Percentiles rank a stretch among this genome's conserved stretches.
phyloP scores from a whole-genome alignment of 2,113 vertebrate species.

The Rousettus leschenaultii region DNA sequence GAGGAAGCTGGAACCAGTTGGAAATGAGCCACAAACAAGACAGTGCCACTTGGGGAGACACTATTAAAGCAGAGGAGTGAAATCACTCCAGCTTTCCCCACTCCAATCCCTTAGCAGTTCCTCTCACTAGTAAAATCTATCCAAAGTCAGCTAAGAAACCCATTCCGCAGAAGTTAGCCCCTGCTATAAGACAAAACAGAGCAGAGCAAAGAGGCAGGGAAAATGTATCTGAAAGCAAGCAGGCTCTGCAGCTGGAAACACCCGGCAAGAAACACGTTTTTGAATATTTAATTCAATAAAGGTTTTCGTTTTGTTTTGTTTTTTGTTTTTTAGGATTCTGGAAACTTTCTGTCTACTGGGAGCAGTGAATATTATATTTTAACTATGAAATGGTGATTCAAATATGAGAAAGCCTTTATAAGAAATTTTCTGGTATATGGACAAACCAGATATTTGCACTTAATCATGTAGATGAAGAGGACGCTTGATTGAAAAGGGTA shows the following conservation, averaged over 20 bases:
- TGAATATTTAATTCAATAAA: neutral
- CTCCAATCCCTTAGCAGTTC: neutral
- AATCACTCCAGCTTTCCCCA: neutral
- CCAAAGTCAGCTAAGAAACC: neutral
- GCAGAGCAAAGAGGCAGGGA: fast-evolving
- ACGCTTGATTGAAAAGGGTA: neutral
- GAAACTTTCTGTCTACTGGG: neutral
- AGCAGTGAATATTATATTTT: neutral
- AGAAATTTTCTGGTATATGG: neutral
- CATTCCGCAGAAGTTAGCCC: fast-evolving
- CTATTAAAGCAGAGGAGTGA: neutral
- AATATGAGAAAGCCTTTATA: neutral
- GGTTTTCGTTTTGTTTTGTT: neutral
- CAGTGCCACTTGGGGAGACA: neutral
- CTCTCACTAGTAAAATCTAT: neutral
- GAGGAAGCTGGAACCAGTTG: neutral
- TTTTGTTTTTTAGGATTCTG: neutral
- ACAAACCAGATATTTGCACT: neutral
- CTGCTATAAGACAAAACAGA: neutral
- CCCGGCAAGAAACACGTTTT: neutral
- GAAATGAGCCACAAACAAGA: neutral
- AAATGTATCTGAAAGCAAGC: neutral
- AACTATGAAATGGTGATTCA: neutral
- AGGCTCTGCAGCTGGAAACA: neutral
- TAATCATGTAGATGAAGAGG: neutral